Evolutionary conservation across 2,888 invertebrate genomes (phyloP).

Genomic region (Zelleria hepariella): DNA sequence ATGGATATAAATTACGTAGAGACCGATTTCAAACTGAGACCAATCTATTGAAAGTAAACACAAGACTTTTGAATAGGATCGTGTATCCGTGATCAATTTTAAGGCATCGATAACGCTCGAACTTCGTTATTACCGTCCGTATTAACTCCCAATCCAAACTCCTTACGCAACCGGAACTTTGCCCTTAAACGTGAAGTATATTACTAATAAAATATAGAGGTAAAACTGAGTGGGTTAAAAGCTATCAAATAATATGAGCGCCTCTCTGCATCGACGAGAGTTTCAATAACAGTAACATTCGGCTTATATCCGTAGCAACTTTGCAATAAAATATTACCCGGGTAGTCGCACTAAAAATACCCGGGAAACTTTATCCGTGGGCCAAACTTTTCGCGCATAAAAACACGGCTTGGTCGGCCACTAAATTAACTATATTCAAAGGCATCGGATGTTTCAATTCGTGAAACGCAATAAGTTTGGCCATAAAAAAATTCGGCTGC

Average conservation of each 20-base stretch:
- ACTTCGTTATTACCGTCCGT: background rate
- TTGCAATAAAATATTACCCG: background rate
- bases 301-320: conserved; percentile 10
- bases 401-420: conserved; percentile 21
- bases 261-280: background rate
- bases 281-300: conserved; percentile 10
- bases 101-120: background rate
- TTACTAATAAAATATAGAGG: background rate
- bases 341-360: conserved; percentile 15
- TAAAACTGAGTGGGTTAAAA: background rate
- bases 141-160: background rate
- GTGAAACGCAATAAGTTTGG: conserved; percentile 25
- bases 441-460: conserved; percentile 36
- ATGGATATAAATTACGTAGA: no score
- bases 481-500: conserved; percentile 21
- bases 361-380: conserved; percentile 19
- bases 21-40: no score
- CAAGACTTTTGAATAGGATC: no score
- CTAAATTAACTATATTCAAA: conserved; percentile 52
- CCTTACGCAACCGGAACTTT: background rate
- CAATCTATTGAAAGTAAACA: no score
- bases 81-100: no score
- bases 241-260: background rate
- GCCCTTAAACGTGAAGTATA: background rate
- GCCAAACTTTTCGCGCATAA: conserved; percentile 28